Conservation (phyloP, 2,113 vertebrate genomes). For the Scophthalmus maximus region DNA sequence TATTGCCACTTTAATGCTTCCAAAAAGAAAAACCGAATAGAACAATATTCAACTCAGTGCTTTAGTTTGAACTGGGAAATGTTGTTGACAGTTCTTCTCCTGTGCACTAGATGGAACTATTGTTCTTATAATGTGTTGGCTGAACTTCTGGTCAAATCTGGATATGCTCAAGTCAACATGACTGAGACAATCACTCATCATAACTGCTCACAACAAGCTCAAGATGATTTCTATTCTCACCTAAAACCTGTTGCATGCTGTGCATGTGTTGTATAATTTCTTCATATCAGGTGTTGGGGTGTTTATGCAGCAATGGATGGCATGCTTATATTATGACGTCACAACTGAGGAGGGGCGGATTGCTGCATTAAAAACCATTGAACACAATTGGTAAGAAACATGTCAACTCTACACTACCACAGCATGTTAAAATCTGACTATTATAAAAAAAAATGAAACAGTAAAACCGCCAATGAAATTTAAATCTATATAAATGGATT, state of each 20-base stretch:
- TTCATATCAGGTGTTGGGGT: too few relatives aligned
- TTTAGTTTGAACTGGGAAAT: neutral
- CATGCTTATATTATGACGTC: too few relatives aligned
- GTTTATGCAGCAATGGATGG: too few relatives aligned
- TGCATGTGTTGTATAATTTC: neutral
- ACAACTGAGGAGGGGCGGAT: neutral
- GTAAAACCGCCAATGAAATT: too few relatives aligned
- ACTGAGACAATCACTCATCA: conserved; percentile 11
- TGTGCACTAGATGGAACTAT: conserved; percentile 62
- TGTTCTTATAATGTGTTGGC: conserved; percentile 32
- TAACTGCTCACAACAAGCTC: conserved; percentile 29
- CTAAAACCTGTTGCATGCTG: neutral
- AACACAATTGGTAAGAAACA: too few relatives aligned
- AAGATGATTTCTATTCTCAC: conserved; percentile 16
- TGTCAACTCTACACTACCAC: too few relatives aligned
- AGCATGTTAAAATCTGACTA: too few relatives aligned
- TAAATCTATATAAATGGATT: too few relatives aligned
- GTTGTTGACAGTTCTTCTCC: neutral
- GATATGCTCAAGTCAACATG: conserved; percentile 19
- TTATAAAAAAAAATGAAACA: too few relatives aligned
- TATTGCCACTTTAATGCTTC: neutral
- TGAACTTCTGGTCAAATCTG: neutral
- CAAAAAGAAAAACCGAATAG: neutral
- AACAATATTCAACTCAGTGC: neutral
- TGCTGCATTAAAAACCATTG: neutral